phyloP scores from a whole-genome alignment of 2,888 invertebrate genomes.

The Rhogogaster chlorosoma region DNA sequence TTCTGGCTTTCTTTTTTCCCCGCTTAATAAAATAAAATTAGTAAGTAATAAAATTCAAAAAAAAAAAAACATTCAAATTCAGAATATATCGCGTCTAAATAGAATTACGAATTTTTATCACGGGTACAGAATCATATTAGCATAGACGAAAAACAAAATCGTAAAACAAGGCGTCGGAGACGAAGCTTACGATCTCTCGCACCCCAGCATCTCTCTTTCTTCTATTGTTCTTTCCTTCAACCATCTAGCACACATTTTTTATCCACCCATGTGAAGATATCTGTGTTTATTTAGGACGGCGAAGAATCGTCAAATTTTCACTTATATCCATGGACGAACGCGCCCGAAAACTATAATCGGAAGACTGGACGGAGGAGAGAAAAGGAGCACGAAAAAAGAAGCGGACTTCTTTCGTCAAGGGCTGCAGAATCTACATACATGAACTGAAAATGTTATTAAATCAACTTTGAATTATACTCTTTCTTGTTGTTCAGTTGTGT shows the following conservation, averaged over 20 bases:
- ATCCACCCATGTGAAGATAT: not conserved
- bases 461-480: not conserved
- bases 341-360: not conserved
- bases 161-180: slow-evolving; percentile 60
- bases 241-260: not conserved
- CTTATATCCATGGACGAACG: not conserved
- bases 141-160: slow-evolving; percentile 72
- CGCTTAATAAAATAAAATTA: too few relatives aligned
- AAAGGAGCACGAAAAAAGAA: not conserved
- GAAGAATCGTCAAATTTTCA: not conserved
- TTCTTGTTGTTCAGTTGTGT: not conserved
- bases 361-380: not conserved
- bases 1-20: not conserved
- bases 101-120: slow-evolving; percentile 8
- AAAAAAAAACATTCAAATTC: too few relatives aligned
- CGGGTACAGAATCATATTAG: slow-evolving; percentile 64
- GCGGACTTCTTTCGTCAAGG: not conserved
- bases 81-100: not conserved
- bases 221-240: not conserved
- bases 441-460: not conserved
- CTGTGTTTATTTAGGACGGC: not conserved
- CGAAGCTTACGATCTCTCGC: slow-evolving; percentile 22
- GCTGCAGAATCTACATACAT: not conserved
- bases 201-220: not conserved
- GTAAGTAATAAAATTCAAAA: too few relatives aligned